phyloP scores from a whole-genome alignment of 2,113 vertebrate genomes.

The Phyllopteryx taeniolatus region DNA sequence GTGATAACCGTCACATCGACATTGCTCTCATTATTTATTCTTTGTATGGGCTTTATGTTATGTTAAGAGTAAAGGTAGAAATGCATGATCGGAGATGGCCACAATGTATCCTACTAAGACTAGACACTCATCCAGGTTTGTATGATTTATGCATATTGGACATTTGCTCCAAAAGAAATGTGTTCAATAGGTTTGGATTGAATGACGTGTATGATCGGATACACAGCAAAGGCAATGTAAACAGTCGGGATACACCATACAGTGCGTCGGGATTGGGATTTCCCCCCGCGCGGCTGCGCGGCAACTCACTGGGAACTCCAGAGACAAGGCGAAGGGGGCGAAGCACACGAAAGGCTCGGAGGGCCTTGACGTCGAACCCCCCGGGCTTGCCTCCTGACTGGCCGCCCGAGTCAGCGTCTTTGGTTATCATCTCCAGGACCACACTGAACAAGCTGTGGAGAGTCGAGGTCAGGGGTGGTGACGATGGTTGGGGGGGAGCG shows the following conservation, averaged over 20 bases:
- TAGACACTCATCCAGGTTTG: no score
- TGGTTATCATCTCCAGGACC: conserved; percentile 96
- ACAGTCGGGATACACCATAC: neutral
- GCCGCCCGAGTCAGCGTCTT: conserved; percentile 86
- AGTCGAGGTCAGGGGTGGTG: neutral
- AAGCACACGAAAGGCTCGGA: conserved; percentile 94
- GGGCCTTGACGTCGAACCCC: conserved; percentile 98
- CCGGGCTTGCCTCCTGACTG: conserved; percentile 93
- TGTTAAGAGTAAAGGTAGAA: no score
- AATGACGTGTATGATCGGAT: no score
- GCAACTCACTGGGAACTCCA: conserved; percentile 89
- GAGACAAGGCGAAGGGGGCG: conserved; percentile 97
- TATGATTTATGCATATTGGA: no score
- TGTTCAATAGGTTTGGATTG: no score
- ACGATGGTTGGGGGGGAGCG: neutral
- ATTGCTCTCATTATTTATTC: no score
- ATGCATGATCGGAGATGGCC: no score
- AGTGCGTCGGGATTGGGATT: neutral
- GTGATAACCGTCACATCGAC: no score
- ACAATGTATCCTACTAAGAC: no score
- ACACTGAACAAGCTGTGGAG: conserved; percentile 91
- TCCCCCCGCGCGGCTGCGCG: neutral
- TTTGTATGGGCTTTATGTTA: no score
- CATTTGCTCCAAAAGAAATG: no score
- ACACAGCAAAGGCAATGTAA: neutral